Evolutionary conservation across 2,113 vertebrate genomes (phyloP).

Genomic region (Ondatra zibethicus): DNA sequence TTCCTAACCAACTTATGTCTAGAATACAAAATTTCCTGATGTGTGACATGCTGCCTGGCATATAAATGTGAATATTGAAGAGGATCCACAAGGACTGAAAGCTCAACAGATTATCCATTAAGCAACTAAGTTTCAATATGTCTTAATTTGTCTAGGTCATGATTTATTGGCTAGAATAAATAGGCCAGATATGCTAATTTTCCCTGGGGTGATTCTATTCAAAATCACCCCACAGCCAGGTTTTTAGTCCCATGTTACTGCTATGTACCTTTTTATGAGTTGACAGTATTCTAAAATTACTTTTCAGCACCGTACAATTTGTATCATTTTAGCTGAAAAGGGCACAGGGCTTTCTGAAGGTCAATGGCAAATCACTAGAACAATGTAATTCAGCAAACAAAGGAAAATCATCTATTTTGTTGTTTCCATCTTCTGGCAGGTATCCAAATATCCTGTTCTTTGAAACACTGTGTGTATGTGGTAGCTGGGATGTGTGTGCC

Average conservation of each 20-base stretch:
- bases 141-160: constrained; percentile 80
- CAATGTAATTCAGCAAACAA: constrained; percentile 65
- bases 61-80: constrained; percentile 67
- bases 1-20: constrained; percentile 6
- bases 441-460: constrained; percentile 24
- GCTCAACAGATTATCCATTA: constrained; percentile 81
- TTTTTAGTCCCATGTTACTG: neutral
- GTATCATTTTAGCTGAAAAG: constrained; percentile 64
- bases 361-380: constrained; percentile 67
- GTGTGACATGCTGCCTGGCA: constrained; percentile 28
- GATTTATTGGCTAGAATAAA: constrained; percentile 74
- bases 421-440: constrained; percentile 20
- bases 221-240: neutral
- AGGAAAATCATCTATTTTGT: constrained; percentile 46
- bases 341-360: constrained; percentile 67
- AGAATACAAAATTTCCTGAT: constrained; percentile 13
- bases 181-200: constrained; percentile 43
- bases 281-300: constrained; percentile 71
- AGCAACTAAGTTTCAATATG: constrained; percentile 76
- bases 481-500: neutral
- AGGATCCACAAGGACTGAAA: constrained; percentile 67
- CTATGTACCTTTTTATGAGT: constrained; percentile 57
- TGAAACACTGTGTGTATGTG: neutral
- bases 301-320: constrained; percentile 49
- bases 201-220: constrained; percentile 42